A percentile compares a stretch with the other conserved stretches of the same genome.
Conservation (phyloP, 1,140 invertebrate species). For the Papilio aristodemus region DNA sequence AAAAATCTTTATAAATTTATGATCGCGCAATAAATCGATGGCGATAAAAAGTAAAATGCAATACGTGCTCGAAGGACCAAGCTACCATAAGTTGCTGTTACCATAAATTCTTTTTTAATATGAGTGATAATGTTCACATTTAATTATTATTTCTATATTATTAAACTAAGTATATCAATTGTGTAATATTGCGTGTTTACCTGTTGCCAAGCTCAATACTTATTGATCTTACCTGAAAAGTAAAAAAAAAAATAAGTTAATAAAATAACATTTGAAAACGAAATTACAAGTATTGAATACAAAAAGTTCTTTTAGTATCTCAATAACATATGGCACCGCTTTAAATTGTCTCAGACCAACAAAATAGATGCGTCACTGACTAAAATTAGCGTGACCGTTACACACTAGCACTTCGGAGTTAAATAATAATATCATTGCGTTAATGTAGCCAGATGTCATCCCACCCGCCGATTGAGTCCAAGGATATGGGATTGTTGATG, state of each 20-base stretch:
- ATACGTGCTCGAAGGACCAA: background rate
- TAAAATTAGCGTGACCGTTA: constrained; percentile 43
- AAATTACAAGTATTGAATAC: background rate
- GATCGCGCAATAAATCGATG: background rate
- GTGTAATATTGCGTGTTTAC: background rate
- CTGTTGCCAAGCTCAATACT: background rate
- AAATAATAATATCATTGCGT: constrained; percentile 41
- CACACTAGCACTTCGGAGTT: constrained; percentile 29
- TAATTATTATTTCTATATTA: no score
- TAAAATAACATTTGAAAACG: constrained; percentile 1
- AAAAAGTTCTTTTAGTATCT: constrained; percentile 2
- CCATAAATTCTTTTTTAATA: no score
- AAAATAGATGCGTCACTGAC: constrained; percentile 34
- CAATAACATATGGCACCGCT: background rate
- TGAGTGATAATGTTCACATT: no score
- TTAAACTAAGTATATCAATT: background rate
- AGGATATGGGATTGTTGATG: constrained; percentile 4
- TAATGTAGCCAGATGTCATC: constrained; percentile 48
- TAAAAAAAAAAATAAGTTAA: background rate
- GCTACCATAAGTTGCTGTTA: no score
- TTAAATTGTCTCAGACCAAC: constrained; percentile 21
- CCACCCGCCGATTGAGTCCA: constrained; percentile 44
- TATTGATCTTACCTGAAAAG: background rate
- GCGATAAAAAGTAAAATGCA: background rate
- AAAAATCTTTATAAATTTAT: background rate